These are phyloP conservation scores for Globicephala melas DNA, from an alignment of 2,113 vertebrate genomes.

Conservation along the genomic window DNA sequence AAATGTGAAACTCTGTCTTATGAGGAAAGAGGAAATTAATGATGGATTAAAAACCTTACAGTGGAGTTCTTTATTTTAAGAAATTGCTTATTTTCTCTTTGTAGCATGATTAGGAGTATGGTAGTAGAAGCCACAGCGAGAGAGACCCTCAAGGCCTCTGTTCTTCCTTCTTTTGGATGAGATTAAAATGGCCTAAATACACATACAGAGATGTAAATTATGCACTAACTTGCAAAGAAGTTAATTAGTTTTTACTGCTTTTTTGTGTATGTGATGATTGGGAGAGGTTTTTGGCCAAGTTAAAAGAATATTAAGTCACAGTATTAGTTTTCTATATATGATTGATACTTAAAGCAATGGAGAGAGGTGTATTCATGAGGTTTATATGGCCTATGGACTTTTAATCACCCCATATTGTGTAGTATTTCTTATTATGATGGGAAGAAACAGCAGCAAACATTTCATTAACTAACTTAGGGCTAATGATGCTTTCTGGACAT, in stretches of 20 bases:
- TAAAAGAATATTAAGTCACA: conserved; percentile 28
- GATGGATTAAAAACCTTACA: conserved; percentile 66
- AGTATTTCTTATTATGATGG: neutral
- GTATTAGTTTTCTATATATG: neutral
- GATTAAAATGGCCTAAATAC: conserved; percentile 63
- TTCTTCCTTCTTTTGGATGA: conserved; percentile 69
- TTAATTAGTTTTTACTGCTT: conserved; percentile 73
- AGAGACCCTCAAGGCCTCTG: conserved; percentile 59
- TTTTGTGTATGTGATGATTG: neutral
- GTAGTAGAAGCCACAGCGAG: conserved; percentile 73
- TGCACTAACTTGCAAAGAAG: conserved; percentile 57
- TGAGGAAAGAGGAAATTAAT: conserved; percentile 77
- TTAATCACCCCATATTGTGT: neutral
- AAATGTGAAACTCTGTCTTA: conserved; percentile 75
- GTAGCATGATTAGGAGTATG: conserved; percentile 72
- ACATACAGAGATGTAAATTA: conserved; percentile 41
- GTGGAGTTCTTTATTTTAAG: conserved; percentile 69
- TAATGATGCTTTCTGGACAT: conserved; percentile 28
- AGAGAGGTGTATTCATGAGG: neutral
- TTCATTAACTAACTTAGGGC: neutral
- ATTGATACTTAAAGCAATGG: neutral
- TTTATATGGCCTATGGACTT: conserved; percentile 32
- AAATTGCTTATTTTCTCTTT: conserved; percentile 76
- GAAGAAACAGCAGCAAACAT: conserved; percentile 41
- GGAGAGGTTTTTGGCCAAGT: conserved; percentile 28